These are phyloP conservation scores for Candoia aspera DNA, from an alignment of 2,113 vertebrate species.

Conservation along the genomic window DNA sequence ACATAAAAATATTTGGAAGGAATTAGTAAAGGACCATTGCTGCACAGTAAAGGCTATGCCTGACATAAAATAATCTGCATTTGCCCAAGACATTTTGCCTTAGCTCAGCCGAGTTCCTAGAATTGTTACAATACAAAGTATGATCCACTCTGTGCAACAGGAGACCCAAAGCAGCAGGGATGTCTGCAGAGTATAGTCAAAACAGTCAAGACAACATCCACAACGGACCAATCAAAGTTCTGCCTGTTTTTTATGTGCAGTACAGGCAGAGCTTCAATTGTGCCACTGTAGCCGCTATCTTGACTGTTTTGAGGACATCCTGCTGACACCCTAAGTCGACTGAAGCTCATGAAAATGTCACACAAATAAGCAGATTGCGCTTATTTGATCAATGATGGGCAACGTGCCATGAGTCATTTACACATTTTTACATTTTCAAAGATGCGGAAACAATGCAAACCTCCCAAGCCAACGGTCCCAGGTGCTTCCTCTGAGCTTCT, in stretches of 20 bases:
- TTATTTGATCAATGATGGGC: not conserved
- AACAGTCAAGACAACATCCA: not conserved
- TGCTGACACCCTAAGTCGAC: not conserved
- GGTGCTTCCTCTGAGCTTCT: not conserved
- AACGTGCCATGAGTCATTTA: not conserved
- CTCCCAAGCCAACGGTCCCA: conserved; percentile 35
- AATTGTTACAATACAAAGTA: not conserved
- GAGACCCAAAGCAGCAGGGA: not conserved
- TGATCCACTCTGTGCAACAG: not conserved
- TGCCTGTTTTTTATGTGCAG: not conserved
- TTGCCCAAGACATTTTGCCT: not conserved
- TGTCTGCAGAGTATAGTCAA: not conserved
- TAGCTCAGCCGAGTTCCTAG: not conserved
- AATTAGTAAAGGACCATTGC: not conserved
- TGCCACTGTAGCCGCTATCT: not conserved
- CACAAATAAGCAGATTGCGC: not conserved
- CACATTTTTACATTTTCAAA: not conserved
- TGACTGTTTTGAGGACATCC: not conserved
- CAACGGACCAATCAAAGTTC: not conserved
- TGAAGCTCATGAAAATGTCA: not conserved
- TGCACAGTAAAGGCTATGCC: not conserved
- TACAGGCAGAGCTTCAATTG: not conserved
- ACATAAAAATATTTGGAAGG: not conserved
- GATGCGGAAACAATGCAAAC: conserved; percentile 46
- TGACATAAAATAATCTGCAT: not conserved